Base-by-base conservation (phyloP, 2,888 invertebrate species). In the Mesochorus sp. region DNA sequence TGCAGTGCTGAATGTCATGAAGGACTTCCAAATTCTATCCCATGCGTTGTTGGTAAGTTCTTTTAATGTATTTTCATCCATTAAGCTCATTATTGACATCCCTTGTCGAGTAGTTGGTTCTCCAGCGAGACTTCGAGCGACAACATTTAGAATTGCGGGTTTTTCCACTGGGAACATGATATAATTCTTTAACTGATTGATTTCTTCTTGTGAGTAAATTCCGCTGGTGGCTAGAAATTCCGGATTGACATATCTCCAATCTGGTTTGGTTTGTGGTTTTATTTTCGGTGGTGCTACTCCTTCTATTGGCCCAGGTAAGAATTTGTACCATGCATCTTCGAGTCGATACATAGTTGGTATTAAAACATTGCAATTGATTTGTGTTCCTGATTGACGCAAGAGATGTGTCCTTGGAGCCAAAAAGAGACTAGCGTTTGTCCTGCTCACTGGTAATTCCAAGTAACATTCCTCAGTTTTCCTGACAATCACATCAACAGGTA, bases 91-190 rank as follows among this genome's bases (percentile, higher is more conserved):
- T 0, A 74, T 34, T 3, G 74, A 66, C 2, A 44, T n/a, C 0
- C 74, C 57, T 8, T 73, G 73, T 2, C 34, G 14, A 0, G 26
- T 1, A 0, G 57, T 57, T 0, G 72, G 62, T 57, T 71, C 31
- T 10, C 66, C 59, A 0, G 44, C 24, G 0, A 62, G 12, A 12
- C 67, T 39, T 5, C 55, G 24, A 4, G 67, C 64, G 2, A 71
- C 10, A 0, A 49, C 31, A 8, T 79, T 67, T 2, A 76, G 62
- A 1, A 79, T 49, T 0, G 72, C 47, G 0, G 76, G 67, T 19
- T 42, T 71, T n/a, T 76, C 67, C 0, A 64, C 37, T 0, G 72
- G 75, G 8, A 75, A 75, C 78, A 80, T 78, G 1, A 80, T 75
- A 1, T 67, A 39, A 17, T 74, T 68, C 6, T 34, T 34, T 24